Evolutionary conservation across 2,888 invertebrate species (phyloP), one percentile per base, ranked within the genome.

Genomic region (Anoplius nigerrimus): DNA sequence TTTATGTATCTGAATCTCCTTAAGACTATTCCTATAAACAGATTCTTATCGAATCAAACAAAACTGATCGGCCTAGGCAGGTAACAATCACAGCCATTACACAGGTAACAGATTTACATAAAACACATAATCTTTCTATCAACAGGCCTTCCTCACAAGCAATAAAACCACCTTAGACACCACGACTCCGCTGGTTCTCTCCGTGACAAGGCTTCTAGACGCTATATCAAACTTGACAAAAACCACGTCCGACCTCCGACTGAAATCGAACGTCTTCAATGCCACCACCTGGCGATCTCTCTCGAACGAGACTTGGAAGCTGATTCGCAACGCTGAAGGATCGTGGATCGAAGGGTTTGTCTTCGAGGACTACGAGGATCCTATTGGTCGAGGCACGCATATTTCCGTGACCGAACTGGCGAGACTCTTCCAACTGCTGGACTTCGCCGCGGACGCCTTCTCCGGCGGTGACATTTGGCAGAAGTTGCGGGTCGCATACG

Each of bases 401-500:
- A 15, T 16, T 13, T 16, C 22, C n/a, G 15, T 48, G 16, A 52
- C 46, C 1, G 70, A 62, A n/a, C 43, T 75, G 15, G 64, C 54
- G 11, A 69, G 75, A 16, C 43, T 64, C 2, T 59, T 72, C 11
- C 80, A 80, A 21, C 57, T 83, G 2, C 42, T 76, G 11, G 71
- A 79, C 22, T 71, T 76, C 0, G 24, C 82, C 46, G 2, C 72
- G 4, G 80, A 87, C 43, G 20, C 87, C 3, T 53, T 76, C 0
- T 75, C 75, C 0, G 87, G 87, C 11, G 86, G 86, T 2, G 87
- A 87, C 27, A 63, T 80, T 34, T 87, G 87, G 87, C 81, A 82
- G 27, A 87, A 84, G 52, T 62, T 85, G 21, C 75, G 83, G 2
- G 61, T 60, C 6, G 72, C 74, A 11, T 82, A 84, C 62, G 84